Conservation (phyloP, 2,113 vertebrate genomes). For the Electrona antarctica region DNA sequence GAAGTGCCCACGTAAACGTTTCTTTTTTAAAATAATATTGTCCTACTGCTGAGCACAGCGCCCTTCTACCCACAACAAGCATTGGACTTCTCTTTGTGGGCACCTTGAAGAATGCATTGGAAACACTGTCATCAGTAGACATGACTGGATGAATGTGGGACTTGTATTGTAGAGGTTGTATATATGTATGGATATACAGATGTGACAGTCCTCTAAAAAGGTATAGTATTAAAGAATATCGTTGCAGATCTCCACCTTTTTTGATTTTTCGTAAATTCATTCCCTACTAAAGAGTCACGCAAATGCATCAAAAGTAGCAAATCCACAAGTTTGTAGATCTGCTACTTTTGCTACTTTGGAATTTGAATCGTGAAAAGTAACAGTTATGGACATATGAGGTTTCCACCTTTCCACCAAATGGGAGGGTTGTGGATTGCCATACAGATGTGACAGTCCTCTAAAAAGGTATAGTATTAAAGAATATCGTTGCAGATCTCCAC, state of each 20-base stretch:
- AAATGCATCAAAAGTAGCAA: no score
- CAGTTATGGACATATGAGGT: no score
- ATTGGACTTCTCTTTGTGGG: neutral
- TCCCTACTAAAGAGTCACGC: no score
- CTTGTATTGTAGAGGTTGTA: neutral
- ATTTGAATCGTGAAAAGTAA: no score
- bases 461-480: constrained; percentile 53
- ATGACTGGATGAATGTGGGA: neutral
- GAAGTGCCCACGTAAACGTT: no score
- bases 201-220: constrained; percentile 28
- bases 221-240: constrained; percentile 51
- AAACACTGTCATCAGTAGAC: neutral
- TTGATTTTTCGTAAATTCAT: no score
- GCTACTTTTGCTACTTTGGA: no score
- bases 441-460: constrained; percentile 37
- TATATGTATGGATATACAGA: constrained; percentile 36
- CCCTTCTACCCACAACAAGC: neutral
- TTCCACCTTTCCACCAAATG: no score
- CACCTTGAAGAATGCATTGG: neutral
- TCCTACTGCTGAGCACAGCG: neutral
- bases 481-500: neutral
- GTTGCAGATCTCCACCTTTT: no score
- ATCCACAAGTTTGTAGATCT: no score
- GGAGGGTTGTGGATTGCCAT: constrained; percentile 11
- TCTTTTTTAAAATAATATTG: no score